Percentiles rank a stretch among this genome's conserved stretches.
Conservation (phyloP, 2,113 vertebrate species). For the Alosa alosa region DNA sequence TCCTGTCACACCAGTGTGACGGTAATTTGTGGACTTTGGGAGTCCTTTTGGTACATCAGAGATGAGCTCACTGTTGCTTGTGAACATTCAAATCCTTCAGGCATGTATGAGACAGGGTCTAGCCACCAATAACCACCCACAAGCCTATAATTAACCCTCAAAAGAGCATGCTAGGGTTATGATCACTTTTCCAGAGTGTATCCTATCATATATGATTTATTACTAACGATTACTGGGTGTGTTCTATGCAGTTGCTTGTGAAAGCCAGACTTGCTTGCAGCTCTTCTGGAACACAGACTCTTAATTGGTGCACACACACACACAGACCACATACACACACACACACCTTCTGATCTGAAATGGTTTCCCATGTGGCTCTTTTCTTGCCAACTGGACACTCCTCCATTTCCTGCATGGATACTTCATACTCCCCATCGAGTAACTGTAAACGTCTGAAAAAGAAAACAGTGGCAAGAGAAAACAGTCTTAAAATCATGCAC, state of each 20-base stretch:
- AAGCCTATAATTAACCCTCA: not conserved
- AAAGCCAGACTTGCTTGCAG: not conserved
- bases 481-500: not conserved
- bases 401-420: conserved; percentile 98
- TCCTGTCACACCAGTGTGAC: no score
- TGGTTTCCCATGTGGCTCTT: conserved; percentile 97
- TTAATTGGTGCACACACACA: not conserved
- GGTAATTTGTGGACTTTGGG: no score
- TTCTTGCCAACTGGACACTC: conserved; percentile 97
- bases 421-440: conserved; percentile 97
- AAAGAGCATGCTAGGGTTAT: not conserved
- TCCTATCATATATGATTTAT: conserved; percentile 2
- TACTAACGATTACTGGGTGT: not conserved
- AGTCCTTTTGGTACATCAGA: not conserved
- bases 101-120: not conserved
- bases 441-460: conserved; percentile 86
- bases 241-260: not conserved
- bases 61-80: not conserved
- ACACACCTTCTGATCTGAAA: conserved; percentile 87
- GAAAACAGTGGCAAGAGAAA: not conserved
- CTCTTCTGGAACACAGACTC: not conserved
- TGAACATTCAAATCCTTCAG: not conserved
- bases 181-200: not conserved
- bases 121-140: not conserved
- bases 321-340: conserved; percentile 58